Percentiles rank a stretch among this genome's conserved stretches.
Conservation (phyloP, 2,113 vertebrate species). For the Tachycineta bicolor region DNA sequence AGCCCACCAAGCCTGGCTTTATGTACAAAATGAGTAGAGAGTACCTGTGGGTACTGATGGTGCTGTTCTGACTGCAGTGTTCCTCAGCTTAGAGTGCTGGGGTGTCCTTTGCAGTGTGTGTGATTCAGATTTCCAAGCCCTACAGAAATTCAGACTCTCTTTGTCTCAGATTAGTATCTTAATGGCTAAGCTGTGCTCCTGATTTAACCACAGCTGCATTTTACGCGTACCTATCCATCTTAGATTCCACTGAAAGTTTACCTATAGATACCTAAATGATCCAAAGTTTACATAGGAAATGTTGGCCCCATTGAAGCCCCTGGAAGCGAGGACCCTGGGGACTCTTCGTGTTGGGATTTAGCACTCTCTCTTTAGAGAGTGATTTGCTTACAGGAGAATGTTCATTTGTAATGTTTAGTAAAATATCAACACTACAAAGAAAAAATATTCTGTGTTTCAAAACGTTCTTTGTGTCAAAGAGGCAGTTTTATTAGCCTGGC, state of each 20-base stretch:
- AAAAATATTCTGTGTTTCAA: neutral
- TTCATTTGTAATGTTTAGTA: neutral
- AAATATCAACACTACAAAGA: neutral
- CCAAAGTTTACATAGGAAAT: neutral
- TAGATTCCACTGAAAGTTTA: neutral
- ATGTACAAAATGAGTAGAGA: neutral
- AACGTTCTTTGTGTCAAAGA: neutral
- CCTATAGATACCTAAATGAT: neutral
- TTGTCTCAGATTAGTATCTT: neutral
- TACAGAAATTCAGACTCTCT: neutral
- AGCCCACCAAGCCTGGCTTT: neutral
- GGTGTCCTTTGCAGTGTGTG: neutral
- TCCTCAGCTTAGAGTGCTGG: neutral
- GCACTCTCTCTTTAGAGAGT: neutral
- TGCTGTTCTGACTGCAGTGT: neutral
- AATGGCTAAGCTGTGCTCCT: neutral
- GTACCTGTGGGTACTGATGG: neutral
- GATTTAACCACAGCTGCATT: neutral
- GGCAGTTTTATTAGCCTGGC: neutral
- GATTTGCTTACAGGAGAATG: neutral
- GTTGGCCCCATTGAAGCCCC: neutral
- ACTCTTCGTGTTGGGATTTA: neutral
- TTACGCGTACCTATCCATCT: neutral
- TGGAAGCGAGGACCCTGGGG: neutral
- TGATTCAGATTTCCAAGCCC: neutral